Evolutionary conservation across 2,888 invertebrate species (phyloP).

Genomic region (Venusia cambrica): DNA sequence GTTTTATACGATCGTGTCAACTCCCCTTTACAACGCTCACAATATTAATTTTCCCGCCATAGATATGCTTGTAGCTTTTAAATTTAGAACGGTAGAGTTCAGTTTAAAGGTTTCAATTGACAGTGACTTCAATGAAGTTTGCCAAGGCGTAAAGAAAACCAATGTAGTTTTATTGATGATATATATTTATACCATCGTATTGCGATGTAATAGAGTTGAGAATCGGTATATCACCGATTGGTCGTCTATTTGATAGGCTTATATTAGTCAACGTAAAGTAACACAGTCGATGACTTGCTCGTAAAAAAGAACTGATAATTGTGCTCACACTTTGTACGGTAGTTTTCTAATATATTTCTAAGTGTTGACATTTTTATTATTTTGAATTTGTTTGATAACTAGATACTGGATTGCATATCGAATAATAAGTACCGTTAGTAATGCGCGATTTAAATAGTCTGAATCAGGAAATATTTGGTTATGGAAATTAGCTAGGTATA

Average conservation of each 20-base stretch:
- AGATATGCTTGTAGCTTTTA: constrained; percentile 10
- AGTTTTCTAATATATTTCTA: constrained; percentile 48
- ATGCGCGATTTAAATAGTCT: constrained; percentile 9
- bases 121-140: constrained; percentile 21
- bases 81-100: constrained; percentile 24
- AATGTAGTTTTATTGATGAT: constrained; percentile 39
- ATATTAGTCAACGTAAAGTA: constrained; percentile 36
- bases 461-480: neutral
- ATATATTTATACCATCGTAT: constrained; percentile 34
- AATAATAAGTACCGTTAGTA: constrained; percentile 26
- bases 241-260: constrained; percentile 22
- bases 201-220: constrained; percentile 33
- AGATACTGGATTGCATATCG: constrained; percentile 32
- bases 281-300: constrained; percentile 64
- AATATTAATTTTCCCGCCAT: constrained; percentile 29
- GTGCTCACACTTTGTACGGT: constrained; percentile 62
- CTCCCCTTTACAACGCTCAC: constrained; percentile 56
- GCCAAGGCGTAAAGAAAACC: constrained; percentile 42
- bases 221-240: constrained; percentile 16
- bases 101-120: constrained; percentile 3
- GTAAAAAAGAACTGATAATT: constrained; percentile 67
- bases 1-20: constrained; percentile 72
- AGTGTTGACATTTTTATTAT: constrained; percentile 70
- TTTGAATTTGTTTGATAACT: constrained; percentile 67
- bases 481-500: too few species aligned